A percentile compares a stretch with the other conserved stretches of the same genome.
phyloP scores from a whole-genome alignment of 2,113 vertebrate species.

The Mus spicilegus region DNA sequence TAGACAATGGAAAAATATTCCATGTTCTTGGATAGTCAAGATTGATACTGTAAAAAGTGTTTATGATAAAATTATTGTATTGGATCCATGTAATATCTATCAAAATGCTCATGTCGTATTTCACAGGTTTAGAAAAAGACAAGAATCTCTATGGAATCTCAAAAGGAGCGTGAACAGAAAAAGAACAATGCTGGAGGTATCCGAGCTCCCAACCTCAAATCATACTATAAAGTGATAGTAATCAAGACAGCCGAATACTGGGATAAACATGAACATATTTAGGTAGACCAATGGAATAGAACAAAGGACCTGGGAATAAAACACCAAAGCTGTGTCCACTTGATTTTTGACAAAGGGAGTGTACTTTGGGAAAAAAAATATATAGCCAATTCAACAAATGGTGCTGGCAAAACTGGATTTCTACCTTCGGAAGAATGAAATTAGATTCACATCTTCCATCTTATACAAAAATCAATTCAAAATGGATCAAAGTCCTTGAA shows the following conservation, averaged over 20 bases:
- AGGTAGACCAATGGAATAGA: neutral
- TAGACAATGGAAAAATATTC: neutral
- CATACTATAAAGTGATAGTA: neutral
- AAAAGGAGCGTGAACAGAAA: neutral
- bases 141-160: neutral
- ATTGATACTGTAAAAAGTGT: neutral
- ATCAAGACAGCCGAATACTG: neutral
- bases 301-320: neutral
- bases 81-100: neutral
- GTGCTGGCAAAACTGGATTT: neutral
- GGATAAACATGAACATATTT: neutral
- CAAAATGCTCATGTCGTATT: neutral
- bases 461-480: neutral
- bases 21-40: neutral
- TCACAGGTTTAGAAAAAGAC: neutral
- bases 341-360: neutral
- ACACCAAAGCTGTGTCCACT: neutral
- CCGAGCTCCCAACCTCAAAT: neutral
- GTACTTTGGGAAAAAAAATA: neutral
- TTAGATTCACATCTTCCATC: neutral
- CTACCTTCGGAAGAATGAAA: neutral
- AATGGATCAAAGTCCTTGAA: neutral
- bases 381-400: neutral
- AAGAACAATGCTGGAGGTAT: neutral
- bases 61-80: neutral